These are phyloP conservation scores for Glandiceps talaboti DNA, from an alignment of 53 echinoderm and acorn worm genomes.

Conservation along the genomic window DNA sequence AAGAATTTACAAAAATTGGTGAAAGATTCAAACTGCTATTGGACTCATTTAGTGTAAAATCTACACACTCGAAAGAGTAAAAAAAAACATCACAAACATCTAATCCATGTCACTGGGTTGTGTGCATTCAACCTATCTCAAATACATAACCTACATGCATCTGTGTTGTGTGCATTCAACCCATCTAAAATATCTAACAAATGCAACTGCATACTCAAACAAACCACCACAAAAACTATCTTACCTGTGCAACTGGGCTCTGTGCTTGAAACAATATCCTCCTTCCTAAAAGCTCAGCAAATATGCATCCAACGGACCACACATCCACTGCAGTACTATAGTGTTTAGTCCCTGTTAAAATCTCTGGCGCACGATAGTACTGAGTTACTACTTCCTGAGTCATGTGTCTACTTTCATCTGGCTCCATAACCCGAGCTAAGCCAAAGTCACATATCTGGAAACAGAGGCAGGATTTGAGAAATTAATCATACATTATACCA, in stretches of 20 bases:
- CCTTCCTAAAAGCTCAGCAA: slow-evolving; percentile 88
- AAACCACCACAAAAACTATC: slow-evolving; percentile 8
- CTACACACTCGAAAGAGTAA: no score
- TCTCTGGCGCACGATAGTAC: slow-evolving; percentile 99
- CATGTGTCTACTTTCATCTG: slow-evolving; percentile 93
- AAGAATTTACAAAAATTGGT: no score
- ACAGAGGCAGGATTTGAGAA: no score
- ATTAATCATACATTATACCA: no score
- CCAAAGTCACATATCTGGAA: slow-evolving; percentile 99
- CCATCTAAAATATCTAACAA: neutral
- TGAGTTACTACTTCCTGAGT: slow-evolving; percentile 99
- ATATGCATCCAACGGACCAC: slow-evolving; percentile 99
- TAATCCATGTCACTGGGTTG: neutral
- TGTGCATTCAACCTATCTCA: neutral
- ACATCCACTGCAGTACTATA: slow-evolving; percentile 94
- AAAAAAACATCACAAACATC: no score
- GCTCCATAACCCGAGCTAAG: slow-evolving; percentile 92
- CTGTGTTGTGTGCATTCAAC: neutral
- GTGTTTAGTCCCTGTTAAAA: slow-evolving; percentile 94
- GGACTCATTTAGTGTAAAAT: no score
- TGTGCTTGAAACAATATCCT: slow-evolving; percentile 98
- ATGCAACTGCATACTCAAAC: no score
- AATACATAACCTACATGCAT: neutral
- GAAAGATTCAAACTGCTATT: no score
- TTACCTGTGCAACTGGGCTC: slow-evolving; percentile 97